These are phyloP conservation scores for Rostratula benghalensis DNA, from an alignment of 2,113 vertebrate genomes.

Conservation along the genomic window DNA sequence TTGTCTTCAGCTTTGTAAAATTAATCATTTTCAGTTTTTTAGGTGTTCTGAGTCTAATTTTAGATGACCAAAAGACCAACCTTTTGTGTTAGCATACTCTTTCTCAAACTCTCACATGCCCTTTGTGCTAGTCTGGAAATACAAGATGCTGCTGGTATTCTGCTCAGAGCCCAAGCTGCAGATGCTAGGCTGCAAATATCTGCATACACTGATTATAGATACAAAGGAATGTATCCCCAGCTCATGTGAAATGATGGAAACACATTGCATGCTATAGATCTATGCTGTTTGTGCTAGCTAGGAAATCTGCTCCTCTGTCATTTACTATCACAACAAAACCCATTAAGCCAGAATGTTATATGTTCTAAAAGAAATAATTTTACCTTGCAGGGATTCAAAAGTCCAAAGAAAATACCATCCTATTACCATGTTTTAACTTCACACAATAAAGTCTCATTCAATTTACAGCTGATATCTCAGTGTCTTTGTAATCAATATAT, in stretches of 20 bases:
- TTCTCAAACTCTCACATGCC: background rate
- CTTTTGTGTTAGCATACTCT: background rate
- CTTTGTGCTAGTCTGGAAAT: background rate
- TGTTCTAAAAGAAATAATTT: background rate
- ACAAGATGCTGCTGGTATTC: background rate
- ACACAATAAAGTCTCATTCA: background rate
- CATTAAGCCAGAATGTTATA: background rate
- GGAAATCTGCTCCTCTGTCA: background rate
- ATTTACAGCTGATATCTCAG: background rate
- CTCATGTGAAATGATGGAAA: background rate
- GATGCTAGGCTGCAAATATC: background rate
- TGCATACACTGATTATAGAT: background rate
- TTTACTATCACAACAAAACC: background rate
- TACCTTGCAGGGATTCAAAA: background rate
- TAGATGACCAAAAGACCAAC: background rate
- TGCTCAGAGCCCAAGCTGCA: background rate
- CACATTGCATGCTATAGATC: background rate
- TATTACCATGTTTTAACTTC: background rate
- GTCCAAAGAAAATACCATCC: background rate
- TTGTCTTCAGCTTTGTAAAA: background rate
- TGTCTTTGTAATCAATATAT: constrained; percentile 25
- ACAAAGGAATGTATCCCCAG: background rate
- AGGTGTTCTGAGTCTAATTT: background rate
- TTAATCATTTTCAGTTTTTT: background rate
- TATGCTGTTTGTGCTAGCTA: background rate